Evolutionary conservation across 2,113 vertebrate genomes (phyloP).

Genomic region (Abramis brama): DNA sequence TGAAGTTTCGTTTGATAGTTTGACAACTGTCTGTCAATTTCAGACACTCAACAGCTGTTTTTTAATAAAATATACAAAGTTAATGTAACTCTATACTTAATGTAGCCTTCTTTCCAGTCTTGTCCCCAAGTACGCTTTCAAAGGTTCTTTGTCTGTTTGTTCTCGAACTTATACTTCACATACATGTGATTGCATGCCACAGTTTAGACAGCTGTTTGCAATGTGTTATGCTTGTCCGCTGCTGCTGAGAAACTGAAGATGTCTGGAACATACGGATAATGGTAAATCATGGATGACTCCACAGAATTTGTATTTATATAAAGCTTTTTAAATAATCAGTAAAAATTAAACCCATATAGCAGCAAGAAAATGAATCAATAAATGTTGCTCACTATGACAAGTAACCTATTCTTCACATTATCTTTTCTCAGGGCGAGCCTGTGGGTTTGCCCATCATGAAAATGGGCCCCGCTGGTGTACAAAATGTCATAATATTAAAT

Average conservation of each 20-base stretch:
- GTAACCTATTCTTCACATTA: neutral
- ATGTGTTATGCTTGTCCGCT: conserved; percentile 44
- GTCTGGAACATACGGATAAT: conserved; percentile 30
- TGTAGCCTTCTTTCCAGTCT: neutral
- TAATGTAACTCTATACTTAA: neutral
- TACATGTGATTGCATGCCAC: conserved; percentile 27
- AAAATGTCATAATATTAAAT: neutral
- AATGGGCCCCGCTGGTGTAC: neutral
- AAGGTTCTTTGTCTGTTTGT: conserved; percentile 41
- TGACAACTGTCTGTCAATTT: neutral
- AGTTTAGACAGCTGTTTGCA: conserved; percentile 55
- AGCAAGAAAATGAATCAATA: neutral
- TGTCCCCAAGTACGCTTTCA: conserved; percentile 2
- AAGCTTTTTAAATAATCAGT: neutral
- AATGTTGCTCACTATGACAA: neutral
- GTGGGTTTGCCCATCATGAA: neutral
- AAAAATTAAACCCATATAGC: neutral
- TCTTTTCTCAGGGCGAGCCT: neutral
- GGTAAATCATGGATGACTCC: conserved; percentile 33
- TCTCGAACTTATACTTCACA: neutral
- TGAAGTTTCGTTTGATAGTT: neutral
- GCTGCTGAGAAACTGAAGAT: conserved; percentile 26
- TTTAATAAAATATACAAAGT: neutral
- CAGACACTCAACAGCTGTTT: neutral
- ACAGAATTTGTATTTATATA: conserved; percentile 20